Percentiles rank a stretch among this genome's conserved stretches.
Conservation (phyloP, 2,797 vertebrate species). For the Bradypodion ventrale region DNA sequence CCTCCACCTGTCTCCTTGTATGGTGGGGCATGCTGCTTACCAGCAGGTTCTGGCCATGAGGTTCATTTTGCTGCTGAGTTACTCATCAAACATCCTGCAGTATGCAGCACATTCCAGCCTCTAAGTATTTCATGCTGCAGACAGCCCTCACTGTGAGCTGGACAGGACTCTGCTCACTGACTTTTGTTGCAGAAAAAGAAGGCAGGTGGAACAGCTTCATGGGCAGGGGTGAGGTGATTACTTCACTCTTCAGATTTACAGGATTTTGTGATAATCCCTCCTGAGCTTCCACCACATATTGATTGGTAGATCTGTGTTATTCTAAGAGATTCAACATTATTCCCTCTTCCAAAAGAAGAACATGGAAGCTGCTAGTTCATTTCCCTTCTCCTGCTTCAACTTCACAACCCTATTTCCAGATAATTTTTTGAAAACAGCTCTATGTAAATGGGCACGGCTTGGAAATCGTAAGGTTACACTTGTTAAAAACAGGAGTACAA, state of each 20-base stretch:
- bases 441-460: slow-evolving; percentile 47
- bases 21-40: slow-evolving; percentile 14
- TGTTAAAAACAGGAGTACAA: not conserved
- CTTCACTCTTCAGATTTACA: slow-evolving; percentile 46
- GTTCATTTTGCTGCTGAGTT: slow-evolving; percentile 66
- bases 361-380: slow-evolving; percentile 51
- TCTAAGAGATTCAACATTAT: slow-evolving; percentile 32
- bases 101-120: slow-evolving; percentile 58
- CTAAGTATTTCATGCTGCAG: slow-evolving; percentile 41
- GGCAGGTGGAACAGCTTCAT: slow-evolving; percentile 53
- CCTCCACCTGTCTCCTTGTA: slow-evolving; percentile 70
- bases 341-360: slow-evolving; percentile 9
- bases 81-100: slow-evolving; percentile 67
- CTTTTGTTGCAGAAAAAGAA: slow-evolving; percentile 56
- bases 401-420: slow-evolving; percentile 57
- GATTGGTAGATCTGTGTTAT: slow-evolving; percentile 10
- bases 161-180: slow-evolving; percentile 56
- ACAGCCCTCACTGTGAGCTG: slow-evolving; percentile 59
- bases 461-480: slow-evolving; percentile 18
- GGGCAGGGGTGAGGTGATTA: slow-evolving; percentile 43
- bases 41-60: slow-evolving; percentile 65
- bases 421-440: slow-evolving; percentile 39
- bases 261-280: slow-evolving; percentile 36
- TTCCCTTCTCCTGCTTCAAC: slow-evolving; percentile 16
- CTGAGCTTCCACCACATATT: slow-evolving; percentile 37